Evolutionary conservation across 2,888 invertebrate genomes (phyloP).

Genomic region (Megastigmus dorsalis): DNA sequence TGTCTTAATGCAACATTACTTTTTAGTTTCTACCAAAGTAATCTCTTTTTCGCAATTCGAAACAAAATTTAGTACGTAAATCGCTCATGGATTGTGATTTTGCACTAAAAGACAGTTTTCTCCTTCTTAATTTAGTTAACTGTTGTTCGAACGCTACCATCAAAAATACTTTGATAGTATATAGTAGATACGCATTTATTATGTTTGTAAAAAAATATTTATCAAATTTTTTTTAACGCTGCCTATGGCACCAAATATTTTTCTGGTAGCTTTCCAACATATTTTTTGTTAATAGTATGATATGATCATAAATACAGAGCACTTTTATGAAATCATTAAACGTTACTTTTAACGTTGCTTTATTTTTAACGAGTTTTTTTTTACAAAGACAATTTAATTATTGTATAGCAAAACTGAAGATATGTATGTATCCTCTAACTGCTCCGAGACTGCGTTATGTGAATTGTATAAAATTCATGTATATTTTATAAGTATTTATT

Average conservation of each 20-base stretch:
- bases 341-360: neutral
- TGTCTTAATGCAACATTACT: neutral
- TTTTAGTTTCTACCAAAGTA: slow-evolving; percentile 1
- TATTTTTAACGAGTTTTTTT: neutral
- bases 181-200: neutral
- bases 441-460: neutral
- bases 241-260: neutral
- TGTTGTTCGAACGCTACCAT: neutral
- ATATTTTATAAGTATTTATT: slow-evolving; percentile 12
- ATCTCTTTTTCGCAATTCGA: neutral
- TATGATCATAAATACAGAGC: neutral
- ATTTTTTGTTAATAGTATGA: neutral
- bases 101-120: too few relatives aligned
- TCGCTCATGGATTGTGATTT: too few relatives aligned
- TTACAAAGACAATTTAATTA: neutral
- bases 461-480: neutral
- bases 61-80: neutral
- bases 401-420: neutral
- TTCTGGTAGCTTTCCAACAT: neutral
- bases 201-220: neutral
- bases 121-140: too few relatives aligned
- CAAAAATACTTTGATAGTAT: neutral
- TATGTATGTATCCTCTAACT: neutral
- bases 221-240: neutral
- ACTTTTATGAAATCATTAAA: too few relatives aligned